Percentiles rank a stretch among this genome's conserved stretches.
These are phyloP conservation scores for Eugnorisma glareosa DNA, from an alignment of 2,888 invertebrate genomes.

Conservation along the genomic window DNA sequence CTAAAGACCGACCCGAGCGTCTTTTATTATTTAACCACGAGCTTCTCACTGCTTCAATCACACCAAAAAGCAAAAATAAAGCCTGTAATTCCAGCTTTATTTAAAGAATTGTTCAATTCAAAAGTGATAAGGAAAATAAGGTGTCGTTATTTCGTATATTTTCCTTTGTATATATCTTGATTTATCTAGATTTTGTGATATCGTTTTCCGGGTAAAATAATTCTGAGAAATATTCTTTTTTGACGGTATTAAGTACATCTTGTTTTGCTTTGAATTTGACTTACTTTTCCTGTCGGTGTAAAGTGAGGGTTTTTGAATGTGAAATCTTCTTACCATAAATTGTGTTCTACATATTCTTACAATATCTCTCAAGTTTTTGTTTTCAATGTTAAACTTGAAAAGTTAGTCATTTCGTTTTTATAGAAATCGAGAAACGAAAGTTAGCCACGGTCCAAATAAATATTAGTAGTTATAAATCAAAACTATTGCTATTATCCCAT, in stretches of 20 bases:
- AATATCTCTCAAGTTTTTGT: neutral
- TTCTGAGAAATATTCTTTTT: conserved; percentile 33
- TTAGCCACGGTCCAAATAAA: neutral
- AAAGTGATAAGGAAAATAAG: conserved; percentile 43
- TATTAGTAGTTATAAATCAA: conserved; percentile 31
- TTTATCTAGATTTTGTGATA: conserved; percentile 36
- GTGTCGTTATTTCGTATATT: conserved; percentile 13
- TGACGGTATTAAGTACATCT: conserved; percentile 9
- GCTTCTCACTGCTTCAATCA: neutral
- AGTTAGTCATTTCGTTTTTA: neutral
- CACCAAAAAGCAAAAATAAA: neutral
- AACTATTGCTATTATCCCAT: conserved; percentile 13
- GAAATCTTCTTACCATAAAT: neutral
- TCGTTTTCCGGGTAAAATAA: conserved; percentile 39
- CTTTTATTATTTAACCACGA: too few species aligned
- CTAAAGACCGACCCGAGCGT: too few species aligned
- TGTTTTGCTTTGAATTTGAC: conserved; percentile 23
- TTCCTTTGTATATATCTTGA: conserved; percentile 35
- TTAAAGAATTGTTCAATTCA: conserved; percentile 29
- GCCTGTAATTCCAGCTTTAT: neutral
- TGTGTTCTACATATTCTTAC: neutral
- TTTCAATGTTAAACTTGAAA: neutral
- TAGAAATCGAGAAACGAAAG: neutral
- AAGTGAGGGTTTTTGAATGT: conserved; percentile 4
- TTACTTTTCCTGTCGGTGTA: conserved; percentile 1